These are phyloP conservation scores for Coryphaenoides rupestris DNA, from an alignment of 2,113 vertebrate species.

Conservation along the genomic window DNA sequence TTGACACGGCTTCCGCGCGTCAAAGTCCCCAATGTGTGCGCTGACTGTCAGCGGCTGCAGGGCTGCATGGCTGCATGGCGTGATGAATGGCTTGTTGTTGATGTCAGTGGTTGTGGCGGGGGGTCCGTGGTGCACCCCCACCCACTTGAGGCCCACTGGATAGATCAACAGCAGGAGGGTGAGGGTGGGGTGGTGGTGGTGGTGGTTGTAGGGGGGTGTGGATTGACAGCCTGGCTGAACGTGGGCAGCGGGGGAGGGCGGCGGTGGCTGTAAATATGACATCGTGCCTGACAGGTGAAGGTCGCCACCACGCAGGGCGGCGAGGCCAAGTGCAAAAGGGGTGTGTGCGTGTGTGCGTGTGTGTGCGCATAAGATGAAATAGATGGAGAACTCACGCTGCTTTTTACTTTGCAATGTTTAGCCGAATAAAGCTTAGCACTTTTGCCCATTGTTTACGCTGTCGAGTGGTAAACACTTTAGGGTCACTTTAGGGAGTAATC, in stretches of 20 bases:
- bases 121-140: constrained; percentile 21
- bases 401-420: too few species aligned
- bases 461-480: too few species aligned
- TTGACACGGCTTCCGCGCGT: background rate
- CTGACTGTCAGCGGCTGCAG: background rate
- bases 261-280: constrained; percentile 58
- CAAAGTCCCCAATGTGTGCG: background rate
- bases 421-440: too few species aligned
- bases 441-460: too few species aligned
- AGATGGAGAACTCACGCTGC: too few species aligned
- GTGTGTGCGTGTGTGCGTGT: constrained; percentile 5
- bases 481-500: too few species aligned
- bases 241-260: constrained; percentile 58
- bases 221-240: constrained; percentile 56
- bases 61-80: background rate
- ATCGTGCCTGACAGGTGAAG: constrained; percentile 60
- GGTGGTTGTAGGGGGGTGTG: constrained; percentile 12
- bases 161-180: constrained; percentile 40
- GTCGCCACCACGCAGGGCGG: constrained; percentile 43
- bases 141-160: constrained; percentile 24
- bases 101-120: constrained; percentile 18
- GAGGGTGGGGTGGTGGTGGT: background rate
- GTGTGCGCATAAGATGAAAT: background rate
- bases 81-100: constrained; percentile 17
- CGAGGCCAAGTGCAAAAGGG: constrained; percentile 19